Evolutionary conservation across 2,797 vertebrate genomes (phyloP).

Genomic region (Huso huso): DNA sequence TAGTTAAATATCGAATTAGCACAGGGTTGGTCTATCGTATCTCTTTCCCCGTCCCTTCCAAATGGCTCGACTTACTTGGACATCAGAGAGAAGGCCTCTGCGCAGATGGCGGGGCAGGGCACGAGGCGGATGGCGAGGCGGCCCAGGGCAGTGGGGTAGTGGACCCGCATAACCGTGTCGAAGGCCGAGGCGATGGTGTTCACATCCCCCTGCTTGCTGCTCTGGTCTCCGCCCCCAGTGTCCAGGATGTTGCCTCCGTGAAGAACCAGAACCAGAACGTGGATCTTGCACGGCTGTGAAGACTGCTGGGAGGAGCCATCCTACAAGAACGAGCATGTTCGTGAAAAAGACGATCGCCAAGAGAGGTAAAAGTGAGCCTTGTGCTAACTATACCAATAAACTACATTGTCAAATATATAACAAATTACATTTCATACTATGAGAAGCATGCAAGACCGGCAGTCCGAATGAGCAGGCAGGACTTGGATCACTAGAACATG

Average conservation of each 20-base stretch:
- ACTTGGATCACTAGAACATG: neutral
- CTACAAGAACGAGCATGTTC: constrained; percentile 36
- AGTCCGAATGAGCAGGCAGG: neutral
- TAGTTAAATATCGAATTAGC: too few relatives aligned
- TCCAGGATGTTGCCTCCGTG: constrained; percentile 98
- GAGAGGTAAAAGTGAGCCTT: neutral
- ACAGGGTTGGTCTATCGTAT: too few relatives aligned
- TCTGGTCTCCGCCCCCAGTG: constrained; percentile 81
- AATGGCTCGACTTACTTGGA: constrained; percentile 71
- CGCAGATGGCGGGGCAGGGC: constrained; percentile 89
- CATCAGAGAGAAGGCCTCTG: constrained; percentile 87
- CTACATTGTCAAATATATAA: neutral
- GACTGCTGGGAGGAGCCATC: constrained; percentile 70
- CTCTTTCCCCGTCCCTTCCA: too few relatives aligned
- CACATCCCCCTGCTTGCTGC: constrained; percentile 86
- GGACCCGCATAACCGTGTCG: constrained; percentile 87
- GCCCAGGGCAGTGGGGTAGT: constrained; percentile 88
- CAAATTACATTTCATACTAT: neutral
- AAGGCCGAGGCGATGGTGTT: constrained; percentile 85
- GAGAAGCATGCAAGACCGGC: neutral
- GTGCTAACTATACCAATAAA: neutral
- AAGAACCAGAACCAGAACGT: constrained; percentile 84
- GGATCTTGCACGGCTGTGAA: constrained; percentile 77
- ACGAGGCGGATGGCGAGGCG: constrained; percentile 86
- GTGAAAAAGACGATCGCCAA: neutral